phyloP scores from a whole-genome alignment of 2,113 vertebrate species.

The Phocoena phocoena region DNA sequence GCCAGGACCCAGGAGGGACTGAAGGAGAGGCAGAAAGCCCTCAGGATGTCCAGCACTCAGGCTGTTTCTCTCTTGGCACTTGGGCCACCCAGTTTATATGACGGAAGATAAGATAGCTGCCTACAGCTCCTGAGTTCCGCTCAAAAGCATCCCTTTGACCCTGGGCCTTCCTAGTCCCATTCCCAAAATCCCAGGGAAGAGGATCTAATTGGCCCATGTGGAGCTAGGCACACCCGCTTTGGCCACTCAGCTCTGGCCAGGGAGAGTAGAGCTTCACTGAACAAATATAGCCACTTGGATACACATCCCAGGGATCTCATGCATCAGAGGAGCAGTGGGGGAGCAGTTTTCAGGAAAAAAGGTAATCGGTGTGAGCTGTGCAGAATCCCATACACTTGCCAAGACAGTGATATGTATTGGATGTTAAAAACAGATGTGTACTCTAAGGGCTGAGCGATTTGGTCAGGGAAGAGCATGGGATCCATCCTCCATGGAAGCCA shows the following conservation, averaged over 20 bases:
- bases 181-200: neutral
- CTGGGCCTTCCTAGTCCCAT: neutral
- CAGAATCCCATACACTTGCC: neutral
- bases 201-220: neutral
- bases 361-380: neutral
- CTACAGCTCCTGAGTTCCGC: neutral
- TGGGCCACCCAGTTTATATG: too few relatives aligned
- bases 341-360: neutral
- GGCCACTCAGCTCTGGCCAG: neutral
- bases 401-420: accelerated
- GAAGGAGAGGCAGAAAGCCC: neutral
- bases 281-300: neutral
- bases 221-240: neutral
- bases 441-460: neutral
- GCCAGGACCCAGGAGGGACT: neutral
- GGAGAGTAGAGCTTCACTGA: neutral
- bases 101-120: too few relatives aligned
- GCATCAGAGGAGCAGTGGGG: accelerated
- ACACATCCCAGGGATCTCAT: too few relatives aligned
- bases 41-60: neutral
- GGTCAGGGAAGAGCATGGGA: neutral
- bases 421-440: neutral
- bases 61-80: neutral
- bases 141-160: neutral
- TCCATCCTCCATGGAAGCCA: neutral